Conservation (phyloP, 2,888 invertebrate genomes). For the Glaucopsyche alexis region DNA sequence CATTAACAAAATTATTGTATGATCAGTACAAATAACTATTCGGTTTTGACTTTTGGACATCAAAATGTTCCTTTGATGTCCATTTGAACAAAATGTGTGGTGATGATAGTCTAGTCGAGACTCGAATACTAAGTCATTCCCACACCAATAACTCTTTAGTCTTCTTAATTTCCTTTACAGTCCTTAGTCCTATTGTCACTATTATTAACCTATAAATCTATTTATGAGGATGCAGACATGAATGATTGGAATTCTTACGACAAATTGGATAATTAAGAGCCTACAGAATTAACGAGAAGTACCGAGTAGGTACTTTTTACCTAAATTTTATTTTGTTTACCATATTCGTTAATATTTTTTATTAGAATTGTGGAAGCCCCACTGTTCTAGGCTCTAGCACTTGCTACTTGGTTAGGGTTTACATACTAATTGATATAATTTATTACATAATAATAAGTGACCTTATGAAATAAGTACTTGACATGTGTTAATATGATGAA, state of each 20-base stretch:
- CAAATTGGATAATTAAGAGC: background rate
- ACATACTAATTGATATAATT: background rate
- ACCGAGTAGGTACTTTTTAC: too few species aligned
- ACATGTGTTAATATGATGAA: background rate
- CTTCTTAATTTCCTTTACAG: slow-evolving; percentile 3
- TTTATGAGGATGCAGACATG: slow-evolving; percentile 18
- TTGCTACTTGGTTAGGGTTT: background rate
- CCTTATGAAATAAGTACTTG: background rate
- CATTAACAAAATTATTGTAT: background rate
- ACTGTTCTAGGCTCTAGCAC: background rate
- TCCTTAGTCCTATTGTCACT: background rate
- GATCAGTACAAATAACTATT: too few species aligned
- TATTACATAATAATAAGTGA: background rate
- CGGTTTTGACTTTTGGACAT: too few species aligned
- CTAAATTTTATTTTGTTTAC: too few species aligned
- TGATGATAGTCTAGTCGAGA: background rate
- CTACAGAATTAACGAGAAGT: too few species aligned
- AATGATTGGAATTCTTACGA: background rate
- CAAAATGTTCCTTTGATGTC: too few species aligned
- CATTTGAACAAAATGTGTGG: too few species aligned
- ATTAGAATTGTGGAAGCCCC: too few species aligned
- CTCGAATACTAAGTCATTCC: background rate
- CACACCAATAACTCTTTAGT: slow-evolving; percentile 13
- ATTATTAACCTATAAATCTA: slow-evolving; percentile 26
- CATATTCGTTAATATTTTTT: too few species aligned